Conservation (phyloP, 2,888 invertebrate genomes). For the Microplitis manilae region DNA sequence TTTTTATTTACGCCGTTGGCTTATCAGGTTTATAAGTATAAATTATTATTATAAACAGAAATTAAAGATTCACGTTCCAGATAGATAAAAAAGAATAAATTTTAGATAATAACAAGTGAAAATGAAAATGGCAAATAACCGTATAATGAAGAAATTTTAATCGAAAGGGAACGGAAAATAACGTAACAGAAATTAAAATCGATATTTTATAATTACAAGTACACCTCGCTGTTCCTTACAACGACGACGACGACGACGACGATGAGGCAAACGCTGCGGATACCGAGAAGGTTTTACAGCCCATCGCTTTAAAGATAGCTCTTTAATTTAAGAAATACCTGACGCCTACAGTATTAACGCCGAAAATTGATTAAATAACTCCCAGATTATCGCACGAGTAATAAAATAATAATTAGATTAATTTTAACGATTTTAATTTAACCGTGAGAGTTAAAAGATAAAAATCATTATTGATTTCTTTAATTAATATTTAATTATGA, state of each 20-base stretch:
- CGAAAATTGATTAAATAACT: constrained; percentile 46
- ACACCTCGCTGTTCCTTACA: not conserved
- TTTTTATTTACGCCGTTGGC: too few relatives aligned
- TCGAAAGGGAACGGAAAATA: constrained; percentile 38
- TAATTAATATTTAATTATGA: too few relatives aligned
- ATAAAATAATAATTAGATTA: constrained; percentile 44
- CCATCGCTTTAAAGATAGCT: not conserved
- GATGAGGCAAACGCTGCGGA: constrained; percentile 5
- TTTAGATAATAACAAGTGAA: not conserved
- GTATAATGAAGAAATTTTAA: constrained; percentile 36
- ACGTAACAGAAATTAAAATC: constrained; percentile 38
- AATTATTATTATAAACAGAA: not conserved
- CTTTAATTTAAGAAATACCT: constrained; percentile 35
- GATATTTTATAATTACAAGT: constrained; percentile 47
- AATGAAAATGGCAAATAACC: constrained; percentile 8
- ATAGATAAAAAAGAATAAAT: not conserved
- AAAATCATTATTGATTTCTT: too few relatives aligned
- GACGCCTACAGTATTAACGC: constrained; percentile 40
- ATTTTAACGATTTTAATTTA: not conserved
- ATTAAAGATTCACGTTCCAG: not conserved
- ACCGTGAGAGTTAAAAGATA: too few relatives aligned
- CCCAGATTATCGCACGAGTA: constrained; percentile 49
- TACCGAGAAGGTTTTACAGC: not conserved
- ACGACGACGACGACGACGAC: not conserved
- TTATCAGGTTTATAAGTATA: too few relatives aligned